phyloP scores from a whole-genome alignment of 2,888 invertebrate species.

The Selenia dentaria region DNA sequence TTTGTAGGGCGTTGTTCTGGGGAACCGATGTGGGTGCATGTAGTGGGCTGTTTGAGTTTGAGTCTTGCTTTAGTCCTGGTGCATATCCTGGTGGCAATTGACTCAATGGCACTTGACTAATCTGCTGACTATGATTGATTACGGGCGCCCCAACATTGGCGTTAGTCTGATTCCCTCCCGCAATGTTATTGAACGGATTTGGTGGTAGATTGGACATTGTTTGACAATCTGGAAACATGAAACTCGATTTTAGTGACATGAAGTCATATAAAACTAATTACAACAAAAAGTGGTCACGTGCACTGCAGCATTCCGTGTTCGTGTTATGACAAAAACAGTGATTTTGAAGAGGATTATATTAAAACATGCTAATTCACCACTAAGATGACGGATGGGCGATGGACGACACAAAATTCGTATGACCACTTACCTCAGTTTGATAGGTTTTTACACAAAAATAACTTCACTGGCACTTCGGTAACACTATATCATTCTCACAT shows the following conservation, averaged over 20 bases:
- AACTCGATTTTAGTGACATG: slow-evolving; percentile 36
- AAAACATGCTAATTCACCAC: slow-evolving; percentile 76
- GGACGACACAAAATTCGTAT: slow-evolving; percentile 36
- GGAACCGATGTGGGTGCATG: slow-evolving; percentile 44
- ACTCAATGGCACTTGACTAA: slow-evolving; percentile 57
- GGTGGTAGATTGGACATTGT: slow-evolving; percentile 77
- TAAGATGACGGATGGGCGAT: slow-evolving; percentile 67
- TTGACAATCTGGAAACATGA: slow-evolving; percentile 71
- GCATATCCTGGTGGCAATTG: slow-evolving; percentile 63
- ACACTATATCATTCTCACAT: slow-evolving; percentile 73
- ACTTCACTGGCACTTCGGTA: slow-evolving; percentile 56
- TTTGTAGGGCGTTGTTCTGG: slow-evolving; percentile 52
- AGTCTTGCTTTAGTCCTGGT: slow-evolving; percentile 60
- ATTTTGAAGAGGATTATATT: slow-evolving; percentile 62
- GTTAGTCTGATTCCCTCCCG: slow-evolving; percentile 56
- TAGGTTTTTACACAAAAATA: slow-evolving; percentile 56
- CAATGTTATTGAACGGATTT: slow-evolving; percentile 65
- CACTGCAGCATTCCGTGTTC: slow-evolving; percentile 44
- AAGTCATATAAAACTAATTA: background rate
- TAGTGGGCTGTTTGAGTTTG: slow-evolving; percentile 67
- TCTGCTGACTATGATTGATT: slow-evolving; percentile 54
- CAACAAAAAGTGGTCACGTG: slow-evolving; percentile 11
- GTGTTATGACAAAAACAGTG: slow-evolving; percentile 57
- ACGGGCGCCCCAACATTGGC: slow-evolving; percentile 52
- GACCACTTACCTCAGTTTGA: slow-evolving; percentile 61